Base-by-base conservation (phyloP, 1,140 invertebrate genomes). In the Apolygus lucorum region DNA sequence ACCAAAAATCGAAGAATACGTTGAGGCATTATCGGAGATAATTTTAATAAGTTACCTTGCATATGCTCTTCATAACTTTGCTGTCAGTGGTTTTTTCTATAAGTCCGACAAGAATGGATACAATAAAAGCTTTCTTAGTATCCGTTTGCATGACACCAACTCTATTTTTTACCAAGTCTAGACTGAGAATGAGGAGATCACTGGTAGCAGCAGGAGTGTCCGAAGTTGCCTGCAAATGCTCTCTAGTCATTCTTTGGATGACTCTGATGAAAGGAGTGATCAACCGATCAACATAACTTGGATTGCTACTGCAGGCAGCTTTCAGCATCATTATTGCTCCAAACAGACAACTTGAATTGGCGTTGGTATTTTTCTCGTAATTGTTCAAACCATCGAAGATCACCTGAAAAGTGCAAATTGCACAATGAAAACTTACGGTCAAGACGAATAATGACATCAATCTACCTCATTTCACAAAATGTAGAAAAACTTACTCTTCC, bases 301-400 rank as follows among this genome's bases (percentile, higher is more conserved):
- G 86, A 79, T 92, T 94, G 74, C 91, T 93, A 0, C 87, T 83
- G 76, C 93, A 95, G 14, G 93, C 94, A 0, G 95, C 94, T 81
- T 98, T 98, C 52, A 98, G 79, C 77, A 97, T 93, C 95, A 98
- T 98, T 26, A 98, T 78, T 0, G 95, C 92, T 4, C 94, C 92
- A 76, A 94, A 93, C 4, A 99, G 78, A 25, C 87, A 87, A 0
- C 88, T 86, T 0, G 91, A 86, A 29, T 86, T 86, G 0, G 90
- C 88, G 70, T 86, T 84, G 0, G 86, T 79, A 68, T 88, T 91
- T 79, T 94, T 96, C 75, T 98, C 95, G 78, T 95, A 98, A 62
- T 87, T 87, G 0, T 86, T 86, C 0, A 97, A 81, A 1, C 94
- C 93, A 73, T 97, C 94, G 70, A 87, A 88, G 1, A 96, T 88